These are phyloP conservation scores for Sorex maritimensis DNA, from an alignment of 2,797 vertebrate genomes.

Conservation along the genomic window DNA sequence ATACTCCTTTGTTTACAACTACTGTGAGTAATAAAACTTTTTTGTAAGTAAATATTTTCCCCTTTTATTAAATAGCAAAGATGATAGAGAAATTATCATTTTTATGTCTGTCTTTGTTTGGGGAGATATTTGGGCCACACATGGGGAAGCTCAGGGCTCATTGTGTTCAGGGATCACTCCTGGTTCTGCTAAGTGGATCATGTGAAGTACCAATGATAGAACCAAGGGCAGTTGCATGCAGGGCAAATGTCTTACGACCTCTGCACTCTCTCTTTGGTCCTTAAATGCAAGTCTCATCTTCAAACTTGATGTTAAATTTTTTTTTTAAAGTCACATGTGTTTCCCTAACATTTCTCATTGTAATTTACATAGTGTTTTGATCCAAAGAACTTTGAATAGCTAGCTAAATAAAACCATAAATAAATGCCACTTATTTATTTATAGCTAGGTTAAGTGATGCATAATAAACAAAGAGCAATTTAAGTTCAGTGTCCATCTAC, in stretches of 20 bases:
- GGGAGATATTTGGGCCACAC: too few species aligned
- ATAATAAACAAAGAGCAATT: not conserved
- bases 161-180: too few species aligned
- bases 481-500: not conserved
- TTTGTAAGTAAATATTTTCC: slow-evolving; percentile 12
- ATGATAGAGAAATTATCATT: not conserved
- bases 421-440: not conserved
- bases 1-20: slow-evolving; percentile 20
- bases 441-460: not conserved
- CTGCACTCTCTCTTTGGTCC: too few species aligned
- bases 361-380: not conserved
- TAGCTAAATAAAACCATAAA: not conserved
- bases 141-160: too few species aligned
- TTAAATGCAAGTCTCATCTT: not conserved
- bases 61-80: slow-evolving; percentile 1
- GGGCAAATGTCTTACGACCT: too few species aligned
- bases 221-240: too few species aligned
- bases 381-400: not conserved
- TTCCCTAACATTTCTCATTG: not conserved
- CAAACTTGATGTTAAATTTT: not conserved
- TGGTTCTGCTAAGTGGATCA: too few species aligned
- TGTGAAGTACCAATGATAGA: too few species aligned
- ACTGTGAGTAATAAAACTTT: not conserved
- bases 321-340: not conserved
- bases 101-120: not conserved